These are phyloP conservation scores for Pluvialis apricaria DNA, from an alignment of 2,113 vertebrate genomes.

Conservation along the genomic window DNA sequence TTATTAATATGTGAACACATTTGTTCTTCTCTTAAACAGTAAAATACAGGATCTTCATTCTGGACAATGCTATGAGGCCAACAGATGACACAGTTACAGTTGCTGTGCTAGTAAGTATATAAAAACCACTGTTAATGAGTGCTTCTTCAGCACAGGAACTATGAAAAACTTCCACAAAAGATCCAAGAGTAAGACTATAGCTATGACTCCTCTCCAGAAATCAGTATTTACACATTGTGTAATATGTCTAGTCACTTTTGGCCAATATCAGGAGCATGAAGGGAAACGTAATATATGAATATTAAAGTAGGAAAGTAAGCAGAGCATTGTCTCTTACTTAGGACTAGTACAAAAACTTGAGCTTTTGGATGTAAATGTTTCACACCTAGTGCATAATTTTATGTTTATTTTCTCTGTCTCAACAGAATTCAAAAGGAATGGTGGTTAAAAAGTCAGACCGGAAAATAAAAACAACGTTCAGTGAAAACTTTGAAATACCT, in stretches of 20 bases:
- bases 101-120: slow-evolving; percentile 63
- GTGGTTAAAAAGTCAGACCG: slow-evolving; percentile 37
- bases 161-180: neutral
- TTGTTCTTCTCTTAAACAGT: slow-evolving; percentile 50
- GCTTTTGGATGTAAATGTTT: neutral
- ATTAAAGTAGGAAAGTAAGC: neutral
- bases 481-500: slow-evolving; percentile 55
- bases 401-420: neutral
- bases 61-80: slow-evolving; percentile 70
- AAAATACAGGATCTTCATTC: slow-evolving; percentile 68
- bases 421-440: slow-evolving; percentile 69
- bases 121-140: neutral
- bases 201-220: neutral
- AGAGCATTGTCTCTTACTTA: neutral
- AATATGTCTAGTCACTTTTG: neutral
- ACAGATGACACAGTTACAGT: slow-evolving; percentile 42
- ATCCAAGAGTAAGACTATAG: neutral
- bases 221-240: neutral
- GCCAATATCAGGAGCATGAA: neutral
- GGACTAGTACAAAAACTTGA: neutral
- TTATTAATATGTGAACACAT: neutral
- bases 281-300: fast-evolving
- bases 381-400: neutral
- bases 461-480: slow-evolving; percentile 16
- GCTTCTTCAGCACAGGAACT: neutral